Evolutionary conservation across 1,140 invertebrate genomes (phyloP).

Genomic region (Pogonognathellus flavescens): DNA sequence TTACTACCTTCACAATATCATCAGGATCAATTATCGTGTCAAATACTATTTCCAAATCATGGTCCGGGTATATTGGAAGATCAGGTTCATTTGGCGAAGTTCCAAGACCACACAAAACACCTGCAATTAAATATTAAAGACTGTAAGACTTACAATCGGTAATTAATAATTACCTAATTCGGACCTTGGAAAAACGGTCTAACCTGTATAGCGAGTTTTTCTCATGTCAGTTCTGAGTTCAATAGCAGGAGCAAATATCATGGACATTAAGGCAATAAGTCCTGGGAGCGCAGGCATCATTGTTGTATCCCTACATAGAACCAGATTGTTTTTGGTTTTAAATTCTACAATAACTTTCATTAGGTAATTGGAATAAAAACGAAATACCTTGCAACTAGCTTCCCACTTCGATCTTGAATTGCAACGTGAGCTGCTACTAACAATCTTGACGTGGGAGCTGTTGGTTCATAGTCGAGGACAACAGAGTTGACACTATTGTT

Average conservation of each 20-base stretch:
- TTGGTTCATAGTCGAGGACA: slow-evolving; percentile 83
- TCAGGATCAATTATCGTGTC: slow-evolving; percentile 79
- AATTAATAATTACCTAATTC: no score
- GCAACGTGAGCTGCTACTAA: slow-evolving; percentile 58
- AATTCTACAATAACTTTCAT: no score
- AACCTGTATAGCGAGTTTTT: slow-evolving; percentile 77
- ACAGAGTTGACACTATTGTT: slow-evolving; percentile 87
- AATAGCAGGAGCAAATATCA: slow-evolving; percentile 86
- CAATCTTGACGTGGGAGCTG: slow-evolving; percentile 71
- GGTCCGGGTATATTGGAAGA: slow-evolving; percentile 77
- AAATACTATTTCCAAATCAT: slow-evolving; percentile 85
- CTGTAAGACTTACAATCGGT: no score
- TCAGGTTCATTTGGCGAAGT: slow-evolving; percentile 71
- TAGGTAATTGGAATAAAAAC: not conserved
- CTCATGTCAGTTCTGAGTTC: slow-evolving; percentile 77
- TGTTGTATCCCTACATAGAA: slow-evolving; percentile 77
- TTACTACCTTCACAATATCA: slow-evolving; percentile 76
- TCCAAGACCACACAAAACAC: slow-evolving; percentile 87
- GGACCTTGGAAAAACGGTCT: slow-evolving; percentile 70
- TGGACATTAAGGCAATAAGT: slow-evolving; percentile 79
- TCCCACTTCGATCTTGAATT: slow-evolving; percentile 59
- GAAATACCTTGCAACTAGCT: slow-evolving; percentile 58
- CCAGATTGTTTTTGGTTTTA: no score
- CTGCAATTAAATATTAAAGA: no score
- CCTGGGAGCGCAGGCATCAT: slow-evolving; percentile 90